Base-by-base conservation (phyloP, 2,113 vertebrate genomes). In the Tupaia tana region DNA sequence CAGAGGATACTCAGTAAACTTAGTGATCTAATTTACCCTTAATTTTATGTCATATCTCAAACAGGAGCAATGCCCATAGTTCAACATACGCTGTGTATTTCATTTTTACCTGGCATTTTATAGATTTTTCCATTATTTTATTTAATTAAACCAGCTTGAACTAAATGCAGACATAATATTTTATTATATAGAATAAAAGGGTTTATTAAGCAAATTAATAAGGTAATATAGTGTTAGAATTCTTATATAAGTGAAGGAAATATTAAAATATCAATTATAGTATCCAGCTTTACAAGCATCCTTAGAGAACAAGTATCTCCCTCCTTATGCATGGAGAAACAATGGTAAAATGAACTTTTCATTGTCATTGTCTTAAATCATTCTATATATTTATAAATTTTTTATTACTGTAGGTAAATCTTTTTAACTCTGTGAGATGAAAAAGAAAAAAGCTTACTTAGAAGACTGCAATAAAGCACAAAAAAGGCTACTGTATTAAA, bases 181-280 rank as follows among this genome's bases (percentile, higher is more conserved):
- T 73, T 83, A 74, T 77, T 90, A 64, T 43, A 25, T 75, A 52
- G 52, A 83, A 54, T 89, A n/a, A 74, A 78, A 83, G 20, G 6
- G 27, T 58, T 89, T 94, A 79, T 74, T 43, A 86, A 89, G 31
- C 52, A 87, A 61, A 80, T 80, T 70, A 84, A 89, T 75, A 79
- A 29, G 43, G 25, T 77, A 66, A 27, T 89, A 0, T 59, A 89
- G 19, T 5, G 31, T 54, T 75, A 88, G 71, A 3, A 70, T 84
- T 96, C 70, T 70, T 80, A 22, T 25, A 52, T 27, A 16, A 67
- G 22, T 79, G n/a, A 94, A 90, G 59, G 86, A 93, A 91, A 91
- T 81, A 82, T 93, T 79, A 92, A 89, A 92, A 52, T 90, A 90
- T 89, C 66, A 83, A 75, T 96, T 19, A 64, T 34, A 27, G 9